A percentile compares a stretch with the other conserved stretches of the same genome.
These are phyloP conservation scores for Henicopernis longicauda DNA, from an alignment of 2,113 vertebrate species.

Conservation along the genomic window DNA sequence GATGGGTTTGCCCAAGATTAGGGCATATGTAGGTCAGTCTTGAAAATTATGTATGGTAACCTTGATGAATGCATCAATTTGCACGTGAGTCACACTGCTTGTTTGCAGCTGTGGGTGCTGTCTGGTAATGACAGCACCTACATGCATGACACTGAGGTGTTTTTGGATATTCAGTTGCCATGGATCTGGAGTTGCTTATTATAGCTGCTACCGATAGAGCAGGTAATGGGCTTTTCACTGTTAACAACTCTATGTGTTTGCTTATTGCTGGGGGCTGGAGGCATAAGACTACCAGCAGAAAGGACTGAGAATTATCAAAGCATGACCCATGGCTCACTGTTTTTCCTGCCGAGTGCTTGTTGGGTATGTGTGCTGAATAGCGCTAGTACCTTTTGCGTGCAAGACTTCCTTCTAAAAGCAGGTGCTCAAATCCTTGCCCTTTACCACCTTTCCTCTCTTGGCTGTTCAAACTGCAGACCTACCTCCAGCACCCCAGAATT, in stretches of 20 bases:
- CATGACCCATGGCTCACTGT: accelerated
- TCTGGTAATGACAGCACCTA: not conserved
- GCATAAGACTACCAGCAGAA: not conserved
- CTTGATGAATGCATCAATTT: accelerated
- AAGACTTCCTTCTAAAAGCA: not conserved
- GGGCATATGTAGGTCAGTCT: not conserved
- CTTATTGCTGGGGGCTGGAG: not conserved
- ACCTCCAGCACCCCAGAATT: not conserved
- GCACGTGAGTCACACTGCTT: not conserved
- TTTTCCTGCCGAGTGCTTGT: not conserved
- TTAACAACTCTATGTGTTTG: not conserved
- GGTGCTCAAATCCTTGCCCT: not conserved
- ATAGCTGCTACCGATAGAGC: not conserved
- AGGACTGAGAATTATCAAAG: not conserved
- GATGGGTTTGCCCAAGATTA: not conserved
- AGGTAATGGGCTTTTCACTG: not conserved
- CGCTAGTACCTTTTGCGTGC: accelerated
- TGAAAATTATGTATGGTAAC: accelerated
- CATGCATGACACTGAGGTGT: not conserved
- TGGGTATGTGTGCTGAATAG: too few species aligned
- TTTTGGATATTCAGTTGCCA: not conserved
- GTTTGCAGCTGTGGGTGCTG: not conserved
- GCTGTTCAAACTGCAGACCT: too few species aligned
- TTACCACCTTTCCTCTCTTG: not conserved
- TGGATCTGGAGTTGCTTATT: not conserved